Conservation (phyloP, 2,113 vertebrate genomes). For the Polypterus bichir region DNA sequence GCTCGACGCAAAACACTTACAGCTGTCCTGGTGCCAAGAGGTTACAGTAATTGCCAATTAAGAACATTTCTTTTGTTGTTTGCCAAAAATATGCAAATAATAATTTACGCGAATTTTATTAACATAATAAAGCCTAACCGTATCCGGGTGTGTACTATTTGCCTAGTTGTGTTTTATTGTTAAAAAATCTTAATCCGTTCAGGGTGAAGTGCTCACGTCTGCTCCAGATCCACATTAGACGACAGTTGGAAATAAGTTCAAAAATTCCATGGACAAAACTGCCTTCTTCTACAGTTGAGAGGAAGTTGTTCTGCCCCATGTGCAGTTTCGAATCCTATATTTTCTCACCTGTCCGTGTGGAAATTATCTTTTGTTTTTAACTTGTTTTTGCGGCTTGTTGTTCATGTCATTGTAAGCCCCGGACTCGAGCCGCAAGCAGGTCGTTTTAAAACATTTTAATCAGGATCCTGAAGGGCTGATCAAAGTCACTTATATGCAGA, state of each 20-base stretch:
- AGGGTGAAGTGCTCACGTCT: not conserved
- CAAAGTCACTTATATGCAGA: not conserved
- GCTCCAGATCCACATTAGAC: not conserved
- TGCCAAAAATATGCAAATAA: too few species aligned
- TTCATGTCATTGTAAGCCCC: not conserved
- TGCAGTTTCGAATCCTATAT: conserved; percentile 9
- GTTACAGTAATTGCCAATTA: too few species aligned
- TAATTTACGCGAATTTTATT: too few species aligned
- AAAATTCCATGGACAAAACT: not conserved
- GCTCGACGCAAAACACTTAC: too few species aligned
- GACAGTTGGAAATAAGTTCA: conserved; percentile 8
- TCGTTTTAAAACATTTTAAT: not conserved
- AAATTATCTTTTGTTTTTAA: not conserved
- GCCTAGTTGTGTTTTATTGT: too few species aligned
- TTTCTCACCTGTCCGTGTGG: not conserved
- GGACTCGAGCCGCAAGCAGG: not conserved
- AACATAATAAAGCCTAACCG: too few species aligned
- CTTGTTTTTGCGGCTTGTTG: not conserved
- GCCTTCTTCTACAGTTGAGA: too few species aligned
- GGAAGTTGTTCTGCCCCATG: not conserved
- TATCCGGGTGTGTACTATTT: not conserved
- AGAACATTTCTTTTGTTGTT: too few species aligned
- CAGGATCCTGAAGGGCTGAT: not conserved
- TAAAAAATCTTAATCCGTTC: too few species aligned
- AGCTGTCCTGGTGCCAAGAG: too few species aligned